Evolutionary conservation across 1,140 invertebrate species (phyloP), one percentile per base, ranked within the genome.

Genomic region (Saccostrea glomerata): DNA sequence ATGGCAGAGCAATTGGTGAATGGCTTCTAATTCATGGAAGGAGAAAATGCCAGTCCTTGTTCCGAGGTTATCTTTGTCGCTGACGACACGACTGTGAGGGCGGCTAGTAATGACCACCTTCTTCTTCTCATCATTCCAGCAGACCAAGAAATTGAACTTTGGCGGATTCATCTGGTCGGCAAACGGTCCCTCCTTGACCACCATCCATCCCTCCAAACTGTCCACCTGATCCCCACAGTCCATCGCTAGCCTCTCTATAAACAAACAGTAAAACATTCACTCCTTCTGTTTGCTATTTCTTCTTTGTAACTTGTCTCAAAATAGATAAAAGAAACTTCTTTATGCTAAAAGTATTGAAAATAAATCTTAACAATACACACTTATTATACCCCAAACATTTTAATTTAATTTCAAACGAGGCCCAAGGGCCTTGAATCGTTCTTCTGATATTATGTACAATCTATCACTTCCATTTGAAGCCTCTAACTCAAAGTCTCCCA

Each of bases 101-200:
- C 92, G 88, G 86, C 93, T 93, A 4, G 93, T 93, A 3, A 94
- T 91, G 40, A 93, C 93, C 73, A 94, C 60, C 88, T 93, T 93
- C 40, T 91, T 88, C 40, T 93, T 91, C 0, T 91, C 90, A 82
- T 92, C 91, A 90, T 94, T 93, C 93, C 93, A 94, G 23, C 93
- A 92, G 13, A 94, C 92, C 58, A 92, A 77, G 85, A 94, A 94
- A 7, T 89, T 88, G 20, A 93, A 86, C 23, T 90, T 82, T 63
- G 91, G 92, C 20, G 91, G 90, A 15, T 89, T 87, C 9, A 88
- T 82, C 30, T 90, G 89, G 66, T 93, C 92, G 55, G 92, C 88
- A 87, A 94, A 94, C 20, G 93, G 92, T 83, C 92, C 89, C 63
- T 94, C 91, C 82, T 93, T 94, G n/a, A 94, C 90, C 30, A 93